Base-by-base conservation (phyloP, 92 coral and sea anemone genomes). In the Palythoa caribaeorum region DNA sequence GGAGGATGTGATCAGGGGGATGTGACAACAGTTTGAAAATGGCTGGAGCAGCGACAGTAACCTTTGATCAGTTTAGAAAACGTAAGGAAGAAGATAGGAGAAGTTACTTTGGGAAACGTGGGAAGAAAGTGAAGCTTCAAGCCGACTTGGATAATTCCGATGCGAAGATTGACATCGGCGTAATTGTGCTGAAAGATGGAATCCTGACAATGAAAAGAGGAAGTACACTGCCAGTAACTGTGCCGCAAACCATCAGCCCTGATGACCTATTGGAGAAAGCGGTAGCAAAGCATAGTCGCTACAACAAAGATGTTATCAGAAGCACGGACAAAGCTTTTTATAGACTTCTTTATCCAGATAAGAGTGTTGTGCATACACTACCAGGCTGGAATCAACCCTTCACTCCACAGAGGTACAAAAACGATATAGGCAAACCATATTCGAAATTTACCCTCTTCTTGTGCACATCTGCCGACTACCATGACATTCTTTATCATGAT, bases 211-310 rank as follows among this genome's bases (percentile, higher is more conserved):
- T 57, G 54, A 83, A 90, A 87, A 93, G 93, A 80, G 93, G 90
- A 44, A 77, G 83, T 52, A 83, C 91, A 66, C 95, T 93, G 73
- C 95, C 95, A 55, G 79, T 87, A 37, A 90, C 95, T 59, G 93
- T 92, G 44, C 87, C 73, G 80, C 83, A 77, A 70, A 84, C 75
- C 73, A 90, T 87, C 48, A 65, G 81, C 48, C 69, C 90, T 44
- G 94, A 93, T 48, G 96, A 94, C 71, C 92, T 89, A 55, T 83
- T 93, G 85, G 84, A 44, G 73, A 93, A 93, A 87, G 92, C 92
- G 54, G 92, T 91, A 12, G 92, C 91, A 84, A 93, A 91, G 86
- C 92, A 93, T 77, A 89, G 92, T 88, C 86, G 91, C 83, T 89
- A 88, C 85, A 92, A 91, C 85, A 91, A 89, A 89, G 94, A 87